phyloP scores from a whole-genome alignment of 2,888 invertebrate genomes.

The Tetropium fuscum region DNA sequence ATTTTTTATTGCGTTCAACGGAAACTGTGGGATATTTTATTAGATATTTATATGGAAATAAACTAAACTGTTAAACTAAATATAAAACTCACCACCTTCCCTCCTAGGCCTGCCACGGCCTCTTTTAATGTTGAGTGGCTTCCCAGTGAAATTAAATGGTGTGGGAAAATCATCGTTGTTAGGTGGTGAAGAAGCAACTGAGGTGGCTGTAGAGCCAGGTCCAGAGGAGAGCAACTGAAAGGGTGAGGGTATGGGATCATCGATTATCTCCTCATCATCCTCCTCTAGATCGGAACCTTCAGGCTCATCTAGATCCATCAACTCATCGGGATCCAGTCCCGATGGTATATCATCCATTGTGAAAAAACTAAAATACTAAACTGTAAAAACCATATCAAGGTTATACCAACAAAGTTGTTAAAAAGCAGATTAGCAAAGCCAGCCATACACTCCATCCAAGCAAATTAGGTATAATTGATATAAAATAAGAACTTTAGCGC shows the following conservation, averaged over 20 bases:
- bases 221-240: constrained; percentile 64
- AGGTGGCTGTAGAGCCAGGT: constrained; percentile 76
- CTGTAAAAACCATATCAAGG: constrained; percentile 32
- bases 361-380: constrained; percentile 41
- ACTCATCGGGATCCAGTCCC: constrained; percentile 68
- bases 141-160: constrained; percentile 71
- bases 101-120: constrained; percentile 85
- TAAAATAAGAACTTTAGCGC: not conserved
- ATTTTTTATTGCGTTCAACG: no score
- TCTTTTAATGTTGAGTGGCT: constrained; percentile 77
- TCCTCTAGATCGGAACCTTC: constrained; percentile 82
- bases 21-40: no score
- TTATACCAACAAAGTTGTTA: constrained; percentile 26
- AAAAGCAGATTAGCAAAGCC: not conserved
- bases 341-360: constrained; percentile 64
- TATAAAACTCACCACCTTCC: constrained; percentile 69
- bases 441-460: no score
- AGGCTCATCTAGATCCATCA: constrained; percentile 77
- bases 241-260: constrained; percentile 68
- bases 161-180: constrained; percentile 72
- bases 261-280: constrained; percentile 73
- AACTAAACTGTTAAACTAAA: no score
- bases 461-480: no score
- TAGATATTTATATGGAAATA: no score
- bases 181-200: constrained; percentile 73